Base-by-base conservation (phyloP, 2,797 vertebrate species). In the Tiaroga cobitis region DNA sequence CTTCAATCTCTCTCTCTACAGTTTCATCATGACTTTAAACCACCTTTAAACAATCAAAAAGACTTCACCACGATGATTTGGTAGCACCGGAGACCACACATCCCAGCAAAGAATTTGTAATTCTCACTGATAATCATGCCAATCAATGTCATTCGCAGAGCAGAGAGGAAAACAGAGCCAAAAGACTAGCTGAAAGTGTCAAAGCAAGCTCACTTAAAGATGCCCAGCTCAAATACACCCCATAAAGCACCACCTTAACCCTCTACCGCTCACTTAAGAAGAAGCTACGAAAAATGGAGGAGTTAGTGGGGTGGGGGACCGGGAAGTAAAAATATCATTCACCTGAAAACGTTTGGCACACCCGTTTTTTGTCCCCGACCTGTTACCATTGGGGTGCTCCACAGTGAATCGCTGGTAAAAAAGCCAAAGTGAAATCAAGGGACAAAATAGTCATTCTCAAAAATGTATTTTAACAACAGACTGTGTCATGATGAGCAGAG, bases 301-400 rank as follows among this genome's bases (percentile, higher is more conserved):
- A 85, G 87, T 85, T 89, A 90, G 89, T 89, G 89, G 88, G 89
- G 83, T 87, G 83, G 87, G 88, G 91, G 87, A 89, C 87, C 86
- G 88, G 89, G 87, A 91, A 91, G 87, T 88, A 90, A 89, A 89
- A 90, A 89, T 79, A 88, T 88, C 84, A 89, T 90, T 92, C 91
- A 92, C 91, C 91, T 92, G 91, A 89, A 91, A 91, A 90, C 72
- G 90, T 90, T 92, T 92, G 91, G 91, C 88, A 92, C 91, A 91
- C 89, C 91, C 90, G 88, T 92, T 92, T 91, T 92, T 92, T 90
- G 88, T 83, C 88, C 91, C 91, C 85, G 89, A 89, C 88, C 90
- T 89, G 90, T 90, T 91, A 90, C 86, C 91, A 90, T 90, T 90
- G 89, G 89, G 91, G 88, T 85, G 89, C 86, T 92, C 90, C 91